Evolutionary conservation across 1,140 invertebrate species (phyloP).

Genomic region (Orchesella cincta): DNA sequence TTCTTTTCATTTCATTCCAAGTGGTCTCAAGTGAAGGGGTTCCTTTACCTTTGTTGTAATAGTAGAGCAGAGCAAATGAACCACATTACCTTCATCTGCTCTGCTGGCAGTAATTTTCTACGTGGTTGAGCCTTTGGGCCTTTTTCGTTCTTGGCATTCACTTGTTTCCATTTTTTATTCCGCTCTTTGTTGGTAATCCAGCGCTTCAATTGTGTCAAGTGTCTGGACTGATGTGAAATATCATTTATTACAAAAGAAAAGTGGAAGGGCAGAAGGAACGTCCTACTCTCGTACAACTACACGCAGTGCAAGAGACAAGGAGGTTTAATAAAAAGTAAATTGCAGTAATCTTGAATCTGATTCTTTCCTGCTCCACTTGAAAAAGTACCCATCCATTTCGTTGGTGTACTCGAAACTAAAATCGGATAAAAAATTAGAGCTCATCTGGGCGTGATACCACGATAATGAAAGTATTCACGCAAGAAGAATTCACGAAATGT

Average conservation of each 20-base stretch:
- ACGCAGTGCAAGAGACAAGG: no score
- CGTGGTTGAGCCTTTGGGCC: no score
- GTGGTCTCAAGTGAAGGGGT: no score
- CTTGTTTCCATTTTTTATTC: background rate
- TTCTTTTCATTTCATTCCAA: no score
- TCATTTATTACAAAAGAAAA: constrained; percentile 1
- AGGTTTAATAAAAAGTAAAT: background rate
- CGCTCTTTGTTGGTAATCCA: background rate
- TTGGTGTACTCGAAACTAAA: no score
- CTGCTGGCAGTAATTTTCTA: no score
- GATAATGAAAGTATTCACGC: background rate
- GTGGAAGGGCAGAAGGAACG: background rate
- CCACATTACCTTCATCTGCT: no score
- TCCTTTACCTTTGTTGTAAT: no score
- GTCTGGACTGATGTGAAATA: constrained; percentile 21
- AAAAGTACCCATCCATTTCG: constrained; percentile 28
- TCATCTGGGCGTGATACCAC: background rate
- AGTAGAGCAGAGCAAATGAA: background rate
- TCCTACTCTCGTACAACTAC: no score
- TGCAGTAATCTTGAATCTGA: background rate
- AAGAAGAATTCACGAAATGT: no score
- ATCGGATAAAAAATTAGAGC: background rate
- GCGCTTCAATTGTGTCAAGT: constrained; percentile 25
- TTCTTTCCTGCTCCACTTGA: background rate
- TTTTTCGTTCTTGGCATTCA: no score